phyloP scores from a whole-genome alignment of 2,797 vertebrate species.

The Diglossa cyanea region DNA sequence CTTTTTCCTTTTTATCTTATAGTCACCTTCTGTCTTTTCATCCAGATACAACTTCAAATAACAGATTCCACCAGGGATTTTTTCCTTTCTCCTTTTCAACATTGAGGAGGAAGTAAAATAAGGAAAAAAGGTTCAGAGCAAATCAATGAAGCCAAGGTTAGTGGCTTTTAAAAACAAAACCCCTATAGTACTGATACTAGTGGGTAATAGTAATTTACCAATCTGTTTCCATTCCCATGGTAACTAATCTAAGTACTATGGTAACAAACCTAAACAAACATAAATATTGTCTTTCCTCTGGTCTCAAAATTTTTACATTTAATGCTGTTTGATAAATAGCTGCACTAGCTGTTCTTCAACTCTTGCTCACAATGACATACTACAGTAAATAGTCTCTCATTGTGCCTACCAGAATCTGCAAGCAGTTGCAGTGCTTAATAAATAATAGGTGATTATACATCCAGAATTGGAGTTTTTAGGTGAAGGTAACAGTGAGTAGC shows the following conservation, averaged over 20 bases:
- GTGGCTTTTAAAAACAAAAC: background rate
- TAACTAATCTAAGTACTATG: conserved; percentile 19
- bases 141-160: background rate
- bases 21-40: background rate
- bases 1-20: background rate
- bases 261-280: conserved; percentile 46
- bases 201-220: background rate
- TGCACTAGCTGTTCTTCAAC: background rate
- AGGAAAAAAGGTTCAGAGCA: background rate
- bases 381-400: background rate
- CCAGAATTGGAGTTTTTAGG: background rate
- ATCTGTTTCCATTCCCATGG: conserved; percentile 35
- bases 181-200: background rate
- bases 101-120: background rate
- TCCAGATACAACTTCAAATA: conserved; percentile 16
- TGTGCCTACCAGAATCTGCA: background rate
- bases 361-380: background rate
- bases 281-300: background rate
- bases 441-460: background rate
- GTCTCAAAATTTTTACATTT: background rate
- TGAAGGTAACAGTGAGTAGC: background rate
- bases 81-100: background rate
- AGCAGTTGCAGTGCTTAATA: background rate
- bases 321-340: conserved; percentile 1
- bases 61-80: background rate